Conservation (phyloP, 2,888 invertebrate genomes). For the Rosalia funebris region DNA sequence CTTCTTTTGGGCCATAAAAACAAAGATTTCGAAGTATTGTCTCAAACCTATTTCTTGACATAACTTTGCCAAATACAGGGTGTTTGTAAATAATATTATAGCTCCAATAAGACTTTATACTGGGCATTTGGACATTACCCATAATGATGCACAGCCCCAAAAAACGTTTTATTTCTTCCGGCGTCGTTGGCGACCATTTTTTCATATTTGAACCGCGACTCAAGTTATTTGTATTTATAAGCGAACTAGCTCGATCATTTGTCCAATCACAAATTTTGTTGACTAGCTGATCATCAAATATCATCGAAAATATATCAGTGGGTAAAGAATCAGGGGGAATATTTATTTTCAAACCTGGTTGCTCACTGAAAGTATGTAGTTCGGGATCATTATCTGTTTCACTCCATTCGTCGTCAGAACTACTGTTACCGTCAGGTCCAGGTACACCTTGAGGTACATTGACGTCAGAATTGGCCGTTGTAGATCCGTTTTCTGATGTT, state of each 20-base stretch:
- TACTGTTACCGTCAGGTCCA: too few relatives aligned
- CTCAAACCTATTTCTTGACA: slow-evolving; percentile 11
- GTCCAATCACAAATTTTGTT: slow-evolving; percentile 1
- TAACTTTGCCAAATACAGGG: slow-evolving; percentile 3
- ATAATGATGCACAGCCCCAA: background rate
- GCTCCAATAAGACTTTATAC: background rate
- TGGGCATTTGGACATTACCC: slow-evolving; percentile 7
- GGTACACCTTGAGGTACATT: too few relatives aligned
- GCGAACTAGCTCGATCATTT: background rate
- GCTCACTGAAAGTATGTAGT: background rate
- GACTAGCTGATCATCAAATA: background rate
- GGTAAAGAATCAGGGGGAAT: background rate
- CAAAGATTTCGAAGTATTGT: slow-evolving; percentile 26
- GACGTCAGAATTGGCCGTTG: too few relatives aligned
- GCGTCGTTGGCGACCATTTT: background rate
- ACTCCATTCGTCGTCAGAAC: background rate
- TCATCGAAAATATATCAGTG: background rate
- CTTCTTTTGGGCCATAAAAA: slow-evolving; percentile 24
- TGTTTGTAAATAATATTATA: background rate
- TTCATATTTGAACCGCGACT: background rate
- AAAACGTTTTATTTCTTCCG: background rate
- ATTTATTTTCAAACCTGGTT: background rate
- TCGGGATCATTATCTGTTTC: background rate
- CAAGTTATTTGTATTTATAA: background rate
- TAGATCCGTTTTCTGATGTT: too few relatives aligned